Percentiles rank a stretch among this genome's conserved stretches.
Evolutionary conservation across 2,113 vertebrate genomes (phyloP).

Genomic region (Apodemus sylvaticus): DNA sequence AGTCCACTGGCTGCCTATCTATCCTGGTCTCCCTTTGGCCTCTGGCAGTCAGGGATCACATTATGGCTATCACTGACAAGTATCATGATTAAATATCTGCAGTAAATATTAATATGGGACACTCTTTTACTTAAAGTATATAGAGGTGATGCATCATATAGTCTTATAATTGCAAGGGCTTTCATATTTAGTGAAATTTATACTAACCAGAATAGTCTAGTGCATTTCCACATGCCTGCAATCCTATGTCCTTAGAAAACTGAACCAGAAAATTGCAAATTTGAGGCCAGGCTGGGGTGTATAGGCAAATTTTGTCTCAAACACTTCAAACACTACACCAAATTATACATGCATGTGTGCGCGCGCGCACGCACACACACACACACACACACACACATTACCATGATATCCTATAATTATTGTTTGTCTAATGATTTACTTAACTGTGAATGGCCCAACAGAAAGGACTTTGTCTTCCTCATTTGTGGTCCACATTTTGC

Average conservation of each 20-base stretch:
- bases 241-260: neutral
- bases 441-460: neutral
- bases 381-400: no score
- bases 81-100: neutral
- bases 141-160: neutral
- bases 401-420: neutral
- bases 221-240: neutral
- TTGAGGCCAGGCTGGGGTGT: neutral
- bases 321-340: neutral
- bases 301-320: neutral
- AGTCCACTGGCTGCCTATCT: neutral
- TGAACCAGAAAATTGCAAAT: neutral
- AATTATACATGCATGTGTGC: no score
- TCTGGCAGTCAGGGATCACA: neutral
- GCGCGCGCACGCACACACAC: no score
- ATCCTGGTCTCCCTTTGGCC: neutral
- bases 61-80: neutral
- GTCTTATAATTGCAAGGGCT: neutral
- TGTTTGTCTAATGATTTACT: neutral
- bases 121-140: neutral
- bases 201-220: neutral
- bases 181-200: neutral
- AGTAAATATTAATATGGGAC: neutral
- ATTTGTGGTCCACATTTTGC: neutral
- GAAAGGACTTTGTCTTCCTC: neutral